A percentile compares a stretch with the other conserved stretches of the same genome.
These are phyloP conservation scores for Chaetodon trifasciatus DNA, from an alignment of 2,797 vertebrate species.

Conservation along the genomic window DNA sequence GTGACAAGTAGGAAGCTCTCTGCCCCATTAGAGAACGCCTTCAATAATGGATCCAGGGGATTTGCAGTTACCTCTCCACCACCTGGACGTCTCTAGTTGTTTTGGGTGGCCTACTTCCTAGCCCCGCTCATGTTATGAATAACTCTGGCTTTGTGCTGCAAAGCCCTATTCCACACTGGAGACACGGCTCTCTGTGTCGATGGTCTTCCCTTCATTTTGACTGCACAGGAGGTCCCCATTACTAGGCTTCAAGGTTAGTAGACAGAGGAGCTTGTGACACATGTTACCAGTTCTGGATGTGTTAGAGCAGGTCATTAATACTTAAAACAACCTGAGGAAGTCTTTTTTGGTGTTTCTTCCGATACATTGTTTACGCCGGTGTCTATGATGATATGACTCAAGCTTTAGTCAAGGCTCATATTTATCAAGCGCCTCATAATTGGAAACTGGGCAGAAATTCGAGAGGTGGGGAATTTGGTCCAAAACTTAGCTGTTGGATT, in stretches of 20 bases:
- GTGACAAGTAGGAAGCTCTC: constrained; percentile 74
- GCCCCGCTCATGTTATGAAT: constrained; percentile 68
- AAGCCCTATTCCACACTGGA: constrained; percentile 51
- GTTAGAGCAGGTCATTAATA: not conserved
- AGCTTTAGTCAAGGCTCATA: not conserved
- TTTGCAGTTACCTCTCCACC: constrained; percentile 70
- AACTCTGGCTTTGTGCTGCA: constrained; percentile 67
- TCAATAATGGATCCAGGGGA: constrained; percentile 72
- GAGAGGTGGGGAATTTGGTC: not conserved
- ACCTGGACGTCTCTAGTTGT: constrained; percentile 76
- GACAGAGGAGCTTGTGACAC: constrained; percentile 29
- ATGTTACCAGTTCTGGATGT: not conserved
- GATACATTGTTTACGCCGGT: not conserved
- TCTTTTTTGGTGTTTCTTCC: constrained; percentile 13
- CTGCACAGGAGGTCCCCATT: constrained; percentile 10
- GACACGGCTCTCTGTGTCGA: constrained; percentile 36
- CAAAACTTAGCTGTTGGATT: not conserved
- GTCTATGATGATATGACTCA: not conserved
- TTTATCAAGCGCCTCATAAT: not conserved
- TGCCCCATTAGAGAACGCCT: constrained; percentile 61
- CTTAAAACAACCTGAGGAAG: constrained; percentile 12
- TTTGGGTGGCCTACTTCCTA: constrained; percentile 79
- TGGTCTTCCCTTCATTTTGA: constrained; percentile 41
- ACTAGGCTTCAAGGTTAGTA: constrained; percentile 15
- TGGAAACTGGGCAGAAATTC: not conserved